These are phyloP conservation scores for Xenus cinereus DNA, from an alignment of 2,113 vertebrate species.

Conservation along the genomic window DNA sequence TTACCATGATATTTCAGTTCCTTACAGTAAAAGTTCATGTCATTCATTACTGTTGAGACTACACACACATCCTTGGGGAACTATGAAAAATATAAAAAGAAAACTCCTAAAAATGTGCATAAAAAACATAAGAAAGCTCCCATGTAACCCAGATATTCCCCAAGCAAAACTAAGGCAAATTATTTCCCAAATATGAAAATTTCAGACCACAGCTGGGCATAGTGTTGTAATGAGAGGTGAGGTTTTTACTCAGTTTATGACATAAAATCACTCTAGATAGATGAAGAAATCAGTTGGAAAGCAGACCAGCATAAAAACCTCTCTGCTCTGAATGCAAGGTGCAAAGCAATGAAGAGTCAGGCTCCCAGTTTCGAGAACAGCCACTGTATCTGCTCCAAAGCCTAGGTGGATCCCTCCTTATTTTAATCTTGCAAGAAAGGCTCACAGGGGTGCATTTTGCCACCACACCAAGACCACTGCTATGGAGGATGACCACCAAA, in stretches of 20 bases:
- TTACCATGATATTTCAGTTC: slow-evolving; percentile 27
- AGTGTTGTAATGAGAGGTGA: not conserved
- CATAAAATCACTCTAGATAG: not conserved
- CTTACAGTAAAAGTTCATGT: slow-evolving; percentile 1
- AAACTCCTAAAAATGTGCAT: not conserved
- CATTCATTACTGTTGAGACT: slow-evolving; percentile 37
- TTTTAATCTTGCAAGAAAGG: not conserved
- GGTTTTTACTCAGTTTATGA: not conserved
- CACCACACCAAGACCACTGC: not conserved
- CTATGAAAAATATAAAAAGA: slow-evolving; percentile 30
- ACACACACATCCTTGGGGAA: slow-evolving; percentile 14
- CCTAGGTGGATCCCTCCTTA: not conserved
- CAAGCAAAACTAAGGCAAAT: not conserved
- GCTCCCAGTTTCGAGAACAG: not conserved
- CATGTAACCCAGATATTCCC: not conserved
- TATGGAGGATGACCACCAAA: not conserved
- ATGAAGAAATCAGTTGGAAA: not conserved
- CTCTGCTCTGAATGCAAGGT: not conserved
- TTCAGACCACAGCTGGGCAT: not conserved
- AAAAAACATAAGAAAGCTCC: not conserved
- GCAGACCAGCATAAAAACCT: not conserved
- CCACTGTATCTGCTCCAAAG: not conserved
- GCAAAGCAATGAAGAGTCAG: not conserved
- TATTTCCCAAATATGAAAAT: not conserved
- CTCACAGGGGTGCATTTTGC: not conserved